Percentiles rank a stretch among this genome's conserved stretches.
These are phyloP conservation scores for Donacobius atricapilla DNA, from an alignment of 2,113 vertebrate genomes.

Conservation along the genomic window DNA sequence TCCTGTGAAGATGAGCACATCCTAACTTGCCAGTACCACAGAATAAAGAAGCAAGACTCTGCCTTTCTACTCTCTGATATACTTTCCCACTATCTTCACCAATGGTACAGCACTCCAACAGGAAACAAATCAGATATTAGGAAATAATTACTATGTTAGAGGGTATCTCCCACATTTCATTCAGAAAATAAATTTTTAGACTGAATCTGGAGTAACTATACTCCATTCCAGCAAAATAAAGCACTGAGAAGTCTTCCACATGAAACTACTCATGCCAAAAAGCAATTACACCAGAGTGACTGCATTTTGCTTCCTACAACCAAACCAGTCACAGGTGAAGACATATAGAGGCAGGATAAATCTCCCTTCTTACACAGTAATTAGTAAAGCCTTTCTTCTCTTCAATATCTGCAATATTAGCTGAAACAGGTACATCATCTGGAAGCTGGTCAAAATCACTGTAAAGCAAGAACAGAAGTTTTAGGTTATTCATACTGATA, in stretches of 20 bases:
- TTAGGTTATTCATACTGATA: not conserved
- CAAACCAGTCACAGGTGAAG: not conserved
- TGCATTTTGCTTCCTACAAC: not conserved
- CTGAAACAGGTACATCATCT: conserved; percentile 83
- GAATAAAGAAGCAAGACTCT: not conserved
- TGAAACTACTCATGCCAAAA: not conserved
- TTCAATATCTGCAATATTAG: conserved; percentile 89
- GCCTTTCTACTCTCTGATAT: not conserved
- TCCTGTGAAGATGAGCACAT: not conserved
- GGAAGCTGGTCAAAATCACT: conserved; percentile 95
- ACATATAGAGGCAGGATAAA: not conserved
- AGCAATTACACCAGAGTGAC: not conserved
- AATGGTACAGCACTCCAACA: not conserved
- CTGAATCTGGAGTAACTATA: not conserved
- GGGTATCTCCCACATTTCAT: not conserved
- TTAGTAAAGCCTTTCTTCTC: conserved; percentile 91
- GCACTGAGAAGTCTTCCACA: not conserved
- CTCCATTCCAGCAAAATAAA: not conserved
- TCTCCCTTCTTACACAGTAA: conserved; percentile 82
- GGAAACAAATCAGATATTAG: not conserved
- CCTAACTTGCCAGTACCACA: not conserved
- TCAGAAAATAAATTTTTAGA: not conserved
- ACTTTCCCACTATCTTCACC: not conserved
- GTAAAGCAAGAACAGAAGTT: not conserved
- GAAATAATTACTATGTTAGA: not conserved